Conservation (phyloP, 1,140 invertebrate species). For the Dreissena polymorpha region DNA sequence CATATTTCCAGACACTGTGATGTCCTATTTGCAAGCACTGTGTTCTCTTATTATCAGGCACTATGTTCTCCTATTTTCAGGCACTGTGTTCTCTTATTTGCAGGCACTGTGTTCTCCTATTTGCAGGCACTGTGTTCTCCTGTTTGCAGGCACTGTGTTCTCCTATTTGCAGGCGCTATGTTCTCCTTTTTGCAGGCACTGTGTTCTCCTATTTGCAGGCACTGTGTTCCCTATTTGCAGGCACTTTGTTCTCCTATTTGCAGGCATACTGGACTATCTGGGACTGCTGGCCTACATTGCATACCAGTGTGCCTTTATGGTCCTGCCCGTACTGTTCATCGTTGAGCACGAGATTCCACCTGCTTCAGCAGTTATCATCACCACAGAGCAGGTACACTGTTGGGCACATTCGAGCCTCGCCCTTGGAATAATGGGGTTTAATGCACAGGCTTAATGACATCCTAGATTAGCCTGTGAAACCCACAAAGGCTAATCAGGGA, state of each 20-base stretch:
- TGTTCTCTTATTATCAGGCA: too few relatives aligned
- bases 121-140: too few relatives aligned
- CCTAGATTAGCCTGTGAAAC: not conserved
- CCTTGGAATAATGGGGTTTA: not conserved
- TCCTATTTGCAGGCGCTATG: too few relatives aligned
- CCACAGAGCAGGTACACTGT: conserved; percentile 74
- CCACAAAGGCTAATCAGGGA: not conserved
- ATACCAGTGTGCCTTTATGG: conserved; percentile 79
- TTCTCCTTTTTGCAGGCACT: too few relatives aligned
- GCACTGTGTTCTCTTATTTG: too few relatives aligned
- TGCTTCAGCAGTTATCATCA: conserved; percentile 79
- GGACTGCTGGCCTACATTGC: conserved; percentile 74
- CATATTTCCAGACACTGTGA: too few relatives aligned
- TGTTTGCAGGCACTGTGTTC: too few relatives aligned
- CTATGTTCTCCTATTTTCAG: too few relatives aligned
- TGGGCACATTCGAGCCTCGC: not conserved
- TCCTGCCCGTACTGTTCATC: conserved; percentile 81
- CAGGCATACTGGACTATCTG: conserved; percentile 75
- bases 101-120: too few relatives aligned
- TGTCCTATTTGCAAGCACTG: too few relatives aligned
- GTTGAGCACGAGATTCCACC: conserved; percentile 83
- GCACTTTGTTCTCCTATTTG: conserved; percentile 8
- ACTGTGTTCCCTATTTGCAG: too few relatives aligned
- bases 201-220: too few relatives aligned
- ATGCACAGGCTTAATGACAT: not conserved